phyloP scores from a whole-genome alignment of 2,888 invertebrate species.

The Polia nebulosa region DNA sequence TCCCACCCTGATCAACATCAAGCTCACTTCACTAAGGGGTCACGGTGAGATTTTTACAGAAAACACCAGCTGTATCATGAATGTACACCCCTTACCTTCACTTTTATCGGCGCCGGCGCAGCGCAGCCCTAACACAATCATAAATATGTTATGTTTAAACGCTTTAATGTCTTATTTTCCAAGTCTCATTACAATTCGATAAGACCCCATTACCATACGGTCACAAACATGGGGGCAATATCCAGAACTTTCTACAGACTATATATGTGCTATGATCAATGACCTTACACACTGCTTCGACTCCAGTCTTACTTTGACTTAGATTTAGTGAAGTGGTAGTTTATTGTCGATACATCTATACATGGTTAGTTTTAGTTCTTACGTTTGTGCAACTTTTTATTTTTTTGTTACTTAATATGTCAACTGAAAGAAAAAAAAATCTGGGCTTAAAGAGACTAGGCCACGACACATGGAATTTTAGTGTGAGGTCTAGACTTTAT shows the following conservation, averaged over 20 bases:
- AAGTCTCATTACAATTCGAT: slow-evolving; percentile 56
- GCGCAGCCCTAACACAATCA: slow-evolving; percentile 30
- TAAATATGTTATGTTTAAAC: slow-evolving; percentile 37
- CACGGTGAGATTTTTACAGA: neutral
- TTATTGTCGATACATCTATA: slow-evolving; percentile 9
- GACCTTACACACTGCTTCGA: slow-evolving; percentile 34
- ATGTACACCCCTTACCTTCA: neutral
- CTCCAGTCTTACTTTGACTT: neutral
- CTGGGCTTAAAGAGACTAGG: too few relatives aligned
- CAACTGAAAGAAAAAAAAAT: too few relatives aligned
- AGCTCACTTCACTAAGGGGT: too few relatives aligned
- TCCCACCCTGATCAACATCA: too few relatives aligned
- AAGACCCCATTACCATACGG: slow-evolving; percentile 54
- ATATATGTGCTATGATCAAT: slow-evolving; percentile 26
- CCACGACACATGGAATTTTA: too few relatives aligned
- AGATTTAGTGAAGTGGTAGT: neutral
- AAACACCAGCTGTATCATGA: neutral
- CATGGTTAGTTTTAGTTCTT: too few relatives aligned
- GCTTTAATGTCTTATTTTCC: slow-evolving; percentile 56
- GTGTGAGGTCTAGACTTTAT: too few relatives aligned
- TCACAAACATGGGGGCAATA: slow-evolving; percentile 57
- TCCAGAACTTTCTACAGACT: slow-evolving; percentile 48
- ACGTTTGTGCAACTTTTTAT: too few relatives aligned
- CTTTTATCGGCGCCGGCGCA: neutral
- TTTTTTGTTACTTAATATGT: too few relatives aligned